These are phyloP conservation scores for Uromys caudimaculatus DNA, from an alignment of 2,797 vertebrate species.

Conservation along the genomic window DNA sequence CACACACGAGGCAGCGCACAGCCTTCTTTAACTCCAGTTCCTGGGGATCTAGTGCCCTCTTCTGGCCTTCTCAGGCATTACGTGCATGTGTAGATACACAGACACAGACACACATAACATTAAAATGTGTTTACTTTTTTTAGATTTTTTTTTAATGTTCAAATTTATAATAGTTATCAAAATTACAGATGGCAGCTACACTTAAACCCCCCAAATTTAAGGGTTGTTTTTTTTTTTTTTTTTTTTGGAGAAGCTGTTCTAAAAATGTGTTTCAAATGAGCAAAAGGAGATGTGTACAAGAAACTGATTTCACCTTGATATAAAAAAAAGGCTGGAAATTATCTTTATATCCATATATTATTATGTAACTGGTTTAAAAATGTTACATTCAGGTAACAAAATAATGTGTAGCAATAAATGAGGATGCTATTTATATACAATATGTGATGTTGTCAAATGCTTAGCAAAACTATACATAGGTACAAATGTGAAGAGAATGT, in stretches of 20 bases:
- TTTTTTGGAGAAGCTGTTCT: background rate
- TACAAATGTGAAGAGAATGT: background rate
- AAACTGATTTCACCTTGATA: background rate
- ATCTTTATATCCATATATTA: background rate
- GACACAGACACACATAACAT: background rate
- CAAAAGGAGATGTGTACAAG: conserved; percentile 7
- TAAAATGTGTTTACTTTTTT: background rate
- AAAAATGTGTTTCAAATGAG: background rate
- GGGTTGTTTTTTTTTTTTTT: too few relatives aligned
- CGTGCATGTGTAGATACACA: background rate
- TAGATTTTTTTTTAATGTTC: background rate
- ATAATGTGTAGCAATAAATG: background rate
- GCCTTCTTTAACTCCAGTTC: background rate
- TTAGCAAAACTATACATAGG: background rate
- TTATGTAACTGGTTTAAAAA: conserved; percentile 19
- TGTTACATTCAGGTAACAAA: background rate
- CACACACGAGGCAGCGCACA: background rate
- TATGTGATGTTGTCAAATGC: background rate
- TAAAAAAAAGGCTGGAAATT: background rate
- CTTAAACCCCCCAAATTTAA: background rate
- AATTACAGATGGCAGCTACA: conserved; percentile 17
- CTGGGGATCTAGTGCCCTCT: background rate
- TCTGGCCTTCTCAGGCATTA: background rate
- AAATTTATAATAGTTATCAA: background rate
- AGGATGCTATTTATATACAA: background rate